Base-by-base conservation (phyloP, 2,797 vertebrate species). In the Gymnopithys bicolor region DNA sequence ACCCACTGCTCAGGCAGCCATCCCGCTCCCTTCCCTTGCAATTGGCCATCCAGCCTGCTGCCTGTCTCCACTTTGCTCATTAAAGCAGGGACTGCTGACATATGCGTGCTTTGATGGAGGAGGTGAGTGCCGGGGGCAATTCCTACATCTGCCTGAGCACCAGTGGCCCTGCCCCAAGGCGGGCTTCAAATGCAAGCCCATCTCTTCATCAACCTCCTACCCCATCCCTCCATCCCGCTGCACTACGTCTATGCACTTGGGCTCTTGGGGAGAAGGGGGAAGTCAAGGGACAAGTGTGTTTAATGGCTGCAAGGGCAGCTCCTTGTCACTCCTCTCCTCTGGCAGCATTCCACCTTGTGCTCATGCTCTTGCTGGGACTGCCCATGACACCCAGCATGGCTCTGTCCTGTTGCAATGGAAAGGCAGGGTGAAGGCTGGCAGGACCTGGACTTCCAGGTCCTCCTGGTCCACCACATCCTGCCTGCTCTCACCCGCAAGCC, bases 311-410 rank as follows among this genome's bases (percentile, higher is more conserved):
- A 51, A 71, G n/a, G 37, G 46, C 74, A 92, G 70, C n/a, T 69
- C 41, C 33, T 79, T 28, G 2, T 70, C 41, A 41, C 35, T 53
- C 27, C 2, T 1, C 41, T 39, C 41, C 5, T 16, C 9, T 4
- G 1, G 30, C n/a, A 73, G 67, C 18, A 25, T 52, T 1, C 11
- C 14, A 11, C 9, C 4, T 43, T 0, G 0, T 43, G 81, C 21
- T 84, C 7, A 2, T 0, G 1, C 48, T 63, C 27, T 53, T 30
- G n/a, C 11, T 32, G 5, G 49, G 41, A 37, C 32, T 62, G 84
- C 4, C 46, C 25, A 2, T 41, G 41, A 49, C 41, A 79, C 17
- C 22, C 52, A 1, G 13, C 60, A 48, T 56, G 37, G 33, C 56
- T 88, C 69, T 23, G 3, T 81, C 53, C 39, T 74, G 9, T 62